These are phyloP conservation scores for Steatocranus sp. DNA, from an alignment of 2,797 vertebrate genomes.

Conservation along the genomic window DNA sequence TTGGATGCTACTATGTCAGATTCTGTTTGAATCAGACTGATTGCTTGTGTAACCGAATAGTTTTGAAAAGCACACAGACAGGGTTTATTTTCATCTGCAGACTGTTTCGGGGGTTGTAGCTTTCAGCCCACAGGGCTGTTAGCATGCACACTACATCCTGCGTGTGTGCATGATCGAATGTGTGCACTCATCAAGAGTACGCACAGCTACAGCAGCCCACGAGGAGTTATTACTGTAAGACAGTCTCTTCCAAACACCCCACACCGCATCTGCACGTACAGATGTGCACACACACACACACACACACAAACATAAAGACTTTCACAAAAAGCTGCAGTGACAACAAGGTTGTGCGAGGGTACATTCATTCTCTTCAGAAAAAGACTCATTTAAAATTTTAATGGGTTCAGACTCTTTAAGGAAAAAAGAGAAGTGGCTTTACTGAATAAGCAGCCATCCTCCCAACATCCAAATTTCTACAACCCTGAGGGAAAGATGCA, in stretches of 20 bases:
- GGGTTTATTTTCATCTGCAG: conserved; percentile 27
- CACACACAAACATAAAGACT: neutral
- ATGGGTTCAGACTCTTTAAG: conserved; percentile 55
- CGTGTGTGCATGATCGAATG: neutral
- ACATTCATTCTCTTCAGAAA: conserved; percentile 48
- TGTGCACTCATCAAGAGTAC: neutral
- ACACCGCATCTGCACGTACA: neutral
- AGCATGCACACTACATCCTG: neutral
- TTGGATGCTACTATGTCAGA: neutral
- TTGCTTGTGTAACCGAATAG: conserved; percentile 16
- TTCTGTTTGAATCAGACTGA: conserved; percentile 38
- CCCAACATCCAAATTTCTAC: conserved; percentile 9
- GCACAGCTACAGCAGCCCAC: conserved; percentile 4
- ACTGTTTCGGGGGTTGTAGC: conserved; percentile 14
- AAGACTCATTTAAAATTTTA: conserved; percentile 64
- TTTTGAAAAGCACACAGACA: conserved; percentile 30
- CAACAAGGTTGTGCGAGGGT: conserved; percentile 24
- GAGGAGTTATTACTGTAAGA: conserved; percentile 20
- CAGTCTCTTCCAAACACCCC: neutral
- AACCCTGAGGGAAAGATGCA: conserved; percentile 14
- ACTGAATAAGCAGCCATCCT: conserved; percentile 15
- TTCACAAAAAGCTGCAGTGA: conserved; percentile 21
- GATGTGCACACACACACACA: neutral
- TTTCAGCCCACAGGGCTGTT: conserved; percentile 31
- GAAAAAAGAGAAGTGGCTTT: conserved; percentile 47